Base-by-base conservation (phyloP, 2,888 invertebrate species). In the Galerucella nymphaeae region DNA sequence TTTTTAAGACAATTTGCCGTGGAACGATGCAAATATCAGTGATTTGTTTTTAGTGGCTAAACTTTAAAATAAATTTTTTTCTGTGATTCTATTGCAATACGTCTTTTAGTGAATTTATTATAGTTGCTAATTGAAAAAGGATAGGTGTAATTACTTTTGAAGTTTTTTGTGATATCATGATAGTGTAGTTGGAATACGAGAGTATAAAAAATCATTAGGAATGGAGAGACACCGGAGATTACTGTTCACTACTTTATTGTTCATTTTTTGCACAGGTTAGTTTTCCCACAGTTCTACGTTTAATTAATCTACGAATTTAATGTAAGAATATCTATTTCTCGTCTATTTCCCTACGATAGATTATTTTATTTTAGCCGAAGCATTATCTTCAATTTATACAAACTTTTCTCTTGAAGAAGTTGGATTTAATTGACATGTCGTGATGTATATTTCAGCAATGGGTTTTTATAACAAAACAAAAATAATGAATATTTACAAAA, bases 201-300 rank as follows among this genome's bases (percentile, higher is more conserved):
- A 41, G 66, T 48, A 61, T 48, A 45, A n/a, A 42, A 59, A 64
- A 59, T 57, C n/a, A 70, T 45, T 57, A 30, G 67, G 55, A 45
- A 83, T 83, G 83, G 82, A 79, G 78, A 81, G 76, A 75, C 62
- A 78, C 79, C 80, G 79, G 71, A 78, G 76, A 79, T 79, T 81
- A 81, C 77, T 81, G 76, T 80, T 82, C 76, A 77, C 78, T 62
- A 72, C 77, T 68, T 80, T 83, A 79, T 78, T 81, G 75, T 80
- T 82, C 75, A 78, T 77, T 58, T 76, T 79, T 78, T 82, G 75
- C 78, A 76, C 81, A 78, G 83, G 83, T 83, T 76, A 82, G 82
- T 80, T 75, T 14, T 38, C 9, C 1, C 30, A 38, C 30, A 38
- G 1, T 9, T 38, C 30, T 9, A 8, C 8, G 30, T 9, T 38